Evolutionary conservation across 2,888 invertebrate genomes (phyloP), one percentile per base, ranked within the genome.

Genomic region (Strigamia transsilvanica): DNA sequence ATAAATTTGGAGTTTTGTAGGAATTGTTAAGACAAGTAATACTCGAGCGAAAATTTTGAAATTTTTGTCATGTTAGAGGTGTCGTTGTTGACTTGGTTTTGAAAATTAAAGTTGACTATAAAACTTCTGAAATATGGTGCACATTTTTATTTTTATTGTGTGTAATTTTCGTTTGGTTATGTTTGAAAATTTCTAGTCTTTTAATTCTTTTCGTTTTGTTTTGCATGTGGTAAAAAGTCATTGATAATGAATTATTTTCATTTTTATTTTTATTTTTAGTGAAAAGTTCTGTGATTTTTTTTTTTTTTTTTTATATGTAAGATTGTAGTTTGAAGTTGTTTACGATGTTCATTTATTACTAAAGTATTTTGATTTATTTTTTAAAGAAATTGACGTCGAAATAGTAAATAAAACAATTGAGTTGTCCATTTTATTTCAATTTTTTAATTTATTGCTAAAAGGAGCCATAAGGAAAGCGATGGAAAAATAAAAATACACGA

Each of bases 201-300:
- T 51, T 46, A 2, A 46, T 46, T 46, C 1, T 38, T 38, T 38
- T 38, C 6, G 38, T 51, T 51, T 51, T 13, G 51, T 51, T 51
- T 18, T 18, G 18, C 27, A 27, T 27, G 27, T 27, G 27, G 27
- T 27, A 27, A 27, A 61, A 27, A 66, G 66, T 12, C 6, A 66
- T 13, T 23, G 66, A 23, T 23, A 23, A 66, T 9, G 66, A 66
- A 66, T 23, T 66, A 2, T 21, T 66, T 61, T 61, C 7, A 21
- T 21, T 7, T 66, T 66, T 6, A 15, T 66, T 15, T 51, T 51
- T 6, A n/a, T 51, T 56, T 56, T 56, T 56, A 56, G 32, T 15
- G 73, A 32, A 73, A 73, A 13, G 23, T 73, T 15, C 73, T 73
- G 73, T 73, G 73, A 73, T 66, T 66, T 66, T 66, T 13, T 61